These are phyloP conservation scores for Lithophane socia DNA, from an alignment of 2,888 invertebrate species.

Conservation along the genomic window DNA sequence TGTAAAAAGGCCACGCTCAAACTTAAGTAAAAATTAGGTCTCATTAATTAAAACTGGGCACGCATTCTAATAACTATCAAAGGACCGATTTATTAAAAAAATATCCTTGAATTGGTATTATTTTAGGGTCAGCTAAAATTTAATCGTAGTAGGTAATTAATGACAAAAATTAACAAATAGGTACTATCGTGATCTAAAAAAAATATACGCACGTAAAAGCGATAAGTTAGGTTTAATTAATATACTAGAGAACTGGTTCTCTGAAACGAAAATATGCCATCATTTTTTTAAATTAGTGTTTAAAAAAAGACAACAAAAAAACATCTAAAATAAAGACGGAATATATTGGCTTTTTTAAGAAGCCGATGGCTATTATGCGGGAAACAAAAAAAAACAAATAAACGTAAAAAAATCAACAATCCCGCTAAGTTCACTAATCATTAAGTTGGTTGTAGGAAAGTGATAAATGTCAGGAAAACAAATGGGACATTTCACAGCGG, in stretches of 20 bases:
- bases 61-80: background rate
- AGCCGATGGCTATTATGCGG: background rate
- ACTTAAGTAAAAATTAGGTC: background rate
- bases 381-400: conserved; percentile 9
- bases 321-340: background rate
- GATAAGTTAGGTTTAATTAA: conserved; percentile 5
- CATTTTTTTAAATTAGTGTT: background rate
- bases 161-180: conserved; percentile 2
- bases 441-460: conserved; percentile 42
- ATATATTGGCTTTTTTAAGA: background rate
- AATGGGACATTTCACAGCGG: conserved; percentile 49
- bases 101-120: background rate
- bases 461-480: conserved; percentile 59
- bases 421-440: conserved; percentile 44
- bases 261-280: background rate
- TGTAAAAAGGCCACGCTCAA: background rate
- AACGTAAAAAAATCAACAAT: conserved; percentile 11
- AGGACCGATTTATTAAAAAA: conserved; percentile 14
- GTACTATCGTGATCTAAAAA: background rate
- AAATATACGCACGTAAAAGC: conserved; percentile 3
- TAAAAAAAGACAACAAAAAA: background rate
- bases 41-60: conserved; percentile 10
- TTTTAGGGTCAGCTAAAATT: background rate
- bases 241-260: background rate
- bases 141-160: background rate